A percentile compares a stretch with the other conserved stretches of the same genome.
Evolutionary conservation across 2,113 vertebrate genomes (phyloP).

Genomic region (Rhodinocichla rosea): DNA sequence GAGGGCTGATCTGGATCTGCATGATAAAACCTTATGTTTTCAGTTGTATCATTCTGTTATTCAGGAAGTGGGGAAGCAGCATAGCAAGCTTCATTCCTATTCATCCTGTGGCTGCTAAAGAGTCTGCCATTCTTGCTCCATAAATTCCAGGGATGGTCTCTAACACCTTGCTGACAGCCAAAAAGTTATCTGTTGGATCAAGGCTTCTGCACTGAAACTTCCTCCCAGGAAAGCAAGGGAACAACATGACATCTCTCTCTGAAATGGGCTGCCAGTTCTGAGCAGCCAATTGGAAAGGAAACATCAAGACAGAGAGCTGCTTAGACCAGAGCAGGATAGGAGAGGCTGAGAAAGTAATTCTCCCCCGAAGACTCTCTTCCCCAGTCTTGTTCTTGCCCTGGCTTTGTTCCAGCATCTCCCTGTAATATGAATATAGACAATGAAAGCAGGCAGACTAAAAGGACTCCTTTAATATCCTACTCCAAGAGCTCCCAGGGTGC

Average conservation of each 20-base stretch:
- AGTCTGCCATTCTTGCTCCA: background rate
- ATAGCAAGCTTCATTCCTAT: background rate
- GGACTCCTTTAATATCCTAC: background rate
- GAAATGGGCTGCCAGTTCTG: background rate
- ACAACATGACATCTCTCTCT: background rate
- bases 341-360: background rate
- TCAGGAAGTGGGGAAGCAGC: background rate
- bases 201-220: constrained; percentile 7
- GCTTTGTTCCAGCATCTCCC: background rate
- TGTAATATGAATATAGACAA: background rate
- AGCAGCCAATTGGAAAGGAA: background rate
- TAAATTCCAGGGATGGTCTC: background rate
- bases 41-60: background rate
- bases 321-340: background rate
- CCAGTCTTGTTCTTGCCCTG: background rate
- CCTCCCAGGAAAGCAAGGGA: background rate
- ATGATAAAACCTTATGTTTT: background rate
- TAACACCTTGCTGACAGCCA: background rate
- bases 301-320: background rate
- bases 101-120: background rate
- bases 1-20: background rate
- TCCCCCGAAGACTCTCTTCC: background rate
- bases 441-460: background rate
- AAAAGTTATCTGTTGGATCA: constrained; percentile 39
- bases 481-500: background rate